These are phyloP conservation scores for Anas georgica DNA, from an alignment of 2,797 vertebrate genomes.

Conservation along the genomic window DNA sequence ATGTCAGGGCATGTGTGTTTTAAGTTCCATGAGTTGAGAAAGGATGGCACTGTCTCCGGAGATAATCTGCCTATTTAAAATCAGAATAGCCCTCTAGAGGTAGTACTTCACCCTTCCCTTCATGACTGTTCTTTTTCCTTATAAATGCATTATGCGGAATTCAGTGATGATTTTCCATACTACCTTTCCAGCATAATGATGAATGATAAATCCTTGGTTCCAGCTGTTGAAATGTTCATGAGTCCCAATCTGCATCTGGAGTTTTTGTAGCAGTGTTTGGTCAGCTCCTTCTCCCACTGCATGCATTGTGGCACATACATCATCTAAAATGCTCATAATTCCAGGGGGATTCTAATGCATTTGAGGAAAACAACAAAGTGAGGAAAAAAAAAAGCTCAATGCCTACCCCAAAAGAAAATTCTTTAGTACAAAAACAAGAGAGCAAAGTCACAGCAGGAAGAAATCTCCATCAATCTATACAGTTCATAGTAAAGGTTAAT, in stretches of 20 bases:
- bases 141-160: background rate
- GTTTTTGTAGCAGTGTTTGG: constrained; percentile 96
- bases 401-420: background rate
- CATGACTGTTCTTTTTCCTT: background rate
- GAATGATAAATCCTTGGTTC: constrained; percentile 99
- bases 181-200: constrained; percentile 99
- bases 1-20: background rate
- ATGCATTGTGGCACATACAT: constrained; percentile 98
- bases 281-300: constrained; percentile 96
- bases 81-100: background rate
- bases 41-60: background rate
- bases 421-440: background rate
- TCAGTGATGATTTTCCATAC: background rate
- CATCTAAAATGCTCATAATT: constrained; percentile 96
- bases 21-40: background rate
- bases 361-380: background rate
- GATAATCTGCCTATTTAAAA: background rate
- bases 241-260: constrained; percentile 92
- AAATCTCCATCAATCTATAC: background rate
- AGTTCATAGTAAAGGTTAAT: background rate
- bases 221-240: constrained; percentile 99
- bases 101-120: background rate
- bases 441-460: background rate
- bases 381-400: background rate
- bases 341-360: constrained; percentile 90